These are phyloP conservation scores for Leptinotarsa defecta DNA, from an alignment of 1,140 invertebrate genomes.

Conservation along the genomic window DNA sequence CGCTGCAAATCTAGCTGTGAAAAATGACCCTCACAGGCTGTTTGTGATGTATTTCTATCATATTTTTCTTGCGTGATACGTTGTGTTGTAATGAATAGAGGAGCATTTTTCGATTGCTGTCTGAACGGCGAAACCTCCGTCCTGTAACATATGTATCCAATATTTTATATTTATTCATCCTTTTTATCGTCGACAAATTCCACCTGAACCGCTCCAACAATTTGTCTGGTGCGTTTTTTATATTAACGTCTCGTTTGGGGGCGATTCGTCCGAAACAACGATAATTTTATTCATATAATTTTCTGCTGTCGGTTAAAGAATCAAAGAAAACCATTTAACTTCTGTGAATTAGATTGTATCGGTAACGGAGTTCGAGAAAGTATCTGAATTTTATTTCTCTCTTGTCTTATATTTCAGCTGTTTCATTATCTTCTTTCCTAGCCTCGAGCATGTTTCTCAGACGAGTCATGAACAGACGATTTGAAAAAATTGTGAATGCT, in stretches of 20 bases:
- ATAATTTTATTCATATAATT: slow-evolving; percentile 9
- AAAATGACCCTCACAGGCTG: slow-evolving; percentile 1
- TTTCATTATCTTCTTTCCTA: too few relatives aligned
- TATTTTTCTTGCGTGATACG: not conserved
- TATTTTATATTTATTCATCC: not conserved
- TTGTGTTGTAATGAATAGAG: not conserved
- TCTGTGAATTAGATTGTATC: not conserved
- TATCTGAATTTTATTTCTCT: not conserved
- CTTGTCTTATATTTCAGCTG: too few relatives aligned
- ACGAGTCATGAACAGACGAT: too few relatives aligned
- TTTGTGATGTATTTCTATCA: not conserved
- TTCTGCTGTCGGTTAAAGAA: not conserved
- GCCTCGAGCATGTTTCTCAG: too few relatives aligned
- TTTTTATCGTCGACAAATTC: slow-evolving; percentile 5
- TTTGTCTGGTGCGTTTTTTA: slow-evolving; percentile 2
- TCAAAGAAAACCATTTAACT: not conserved
- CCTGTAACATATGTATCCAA: not conserved
- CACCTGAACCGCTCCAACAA: not conserved
- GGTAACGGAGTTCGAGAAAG: not conserved
- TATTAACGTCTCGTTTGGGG: slow-evolving; percentile 1
- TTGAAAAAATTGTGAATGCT: too few relatives aligned
- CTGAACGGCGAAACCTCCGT: not conserved
- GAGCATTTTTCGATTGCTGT: not conserved
- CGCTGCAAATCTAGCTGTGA: not conserved
- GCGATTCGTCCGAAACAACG: not conserved